Evolutionary conservation across 1,140 invertebrate species (phyloP), one percentile per base, ranked within the genome.

Genomic region (Galendromus occidentalis): DNA sequence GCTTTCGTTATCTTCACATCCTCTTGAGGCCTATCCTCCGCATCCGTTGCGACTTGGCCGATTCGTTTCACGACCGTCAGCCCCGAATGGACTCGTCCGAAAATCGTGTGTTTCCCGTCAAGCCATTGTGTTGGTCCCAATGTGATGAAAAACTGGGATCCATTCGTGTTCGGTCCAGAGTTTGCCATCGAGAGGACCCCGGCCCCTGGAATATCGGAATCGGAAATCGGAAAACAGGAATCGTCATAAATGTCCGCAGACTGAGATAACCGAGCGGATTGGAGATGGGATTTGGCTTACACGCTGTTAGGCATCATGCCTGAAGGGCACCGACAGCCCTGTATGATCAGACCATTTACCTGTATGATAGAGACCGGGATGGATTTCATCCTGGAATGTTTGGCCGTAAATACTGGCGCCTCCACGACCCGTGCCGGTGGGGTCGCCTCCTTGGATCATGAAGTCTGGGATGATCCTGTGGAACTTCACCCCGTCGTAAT

Each of bases 131-230:
- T 94, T 6, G 94, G 92, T 0, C 86, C 91, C 67, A 98, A 76
- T 0, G 93, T 97, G 25, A 98, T 91, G 72, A 98, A 98, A 80
- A 98, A 98, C 74, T 98, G 95, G 47, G 91, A 95, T 25, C 93
- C 93, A 79, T 98, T 98, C 18, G 89, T 88, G 73, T 98, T 84
- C 1, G 91, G 91, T 0, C 95, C 94, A 65, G 88, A 87, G 80
- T 98, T 97, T 25, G 86, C 86, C 86, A 88, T 88, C 20, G 85
- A 86, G 41, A 87, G 70, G 66, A 88, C 83, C 42, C 86, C 86
- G 70, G 86, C 86, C 66, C 86, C 84, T 84, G 68, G 51, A 77
- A 65, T 68, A 70, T 66, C 70, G 41, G 69, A 67, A 17, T 41
- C 51, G n/a, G n/a, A n/a, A n/a, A n/a, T n/a, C n/a, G n/a, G n/a